Evolutionary conservation across 2,888 invertebrate species (phyloP), one percentile per base, ranked within the genome.

Genomic region (Sabatieria punctata): DNA sequence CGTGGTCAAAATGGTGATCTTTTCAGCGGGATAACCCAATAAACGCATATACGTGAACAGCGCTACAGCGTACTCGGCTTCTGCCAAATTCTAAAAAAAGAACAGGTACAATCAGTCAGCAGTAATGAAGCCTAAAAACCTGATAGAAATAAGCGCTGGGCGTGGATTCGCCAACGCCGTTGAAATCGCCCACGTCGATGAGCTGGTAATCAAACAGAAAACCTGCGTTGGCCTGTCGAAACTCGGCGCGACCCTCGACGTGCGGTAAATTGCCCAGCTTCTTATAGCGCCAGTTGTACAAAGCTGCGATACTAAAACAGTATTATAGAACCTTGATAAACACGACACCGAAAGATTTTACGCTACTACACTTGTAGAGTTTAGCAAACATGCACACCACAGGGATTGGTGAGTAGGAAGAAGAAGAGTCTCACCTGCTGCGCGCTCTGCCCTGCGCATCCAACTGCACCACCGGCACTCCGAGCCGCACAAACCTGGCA

Each of bases 141-240:
- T 93, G 97, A 68, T 93, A 97, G 68, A 97, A 99, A 69, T 86
- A 93, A 0, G 95, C 91, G 67, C 85, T 89, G 1, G 97, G 97
- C 65, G 95, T 91, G 0, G 86, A 82, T 71, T 97, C 97, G 0
- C 97, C 97, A 8, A 83, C 78, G 4, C 86, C 88, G 66, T 93
- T 89, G 69, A 89, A 93, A 67, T 97, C 85, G 54, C 83, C 84
- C 0, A 99, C 95, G 67, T 99, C 83, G 53, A 99, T 77, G 0
- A 99, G 73, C 68, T 97, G 97, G 73, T 83, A 95, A 68, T 95
- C 91, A 67, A 78, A 80, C 1, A 75, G 73, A 57, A 99, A 82
- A 2, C 97, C 97, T 1, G 91, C 78, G 71, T 99, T 99, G 18
- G 88, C 85, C 1, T 75, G 74, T 54, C 78, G 75, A 71, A 89